phyloP scores from a whole-genome alignment of 2,113 vertebrate species.

The Nothocercus julius region DNA sequence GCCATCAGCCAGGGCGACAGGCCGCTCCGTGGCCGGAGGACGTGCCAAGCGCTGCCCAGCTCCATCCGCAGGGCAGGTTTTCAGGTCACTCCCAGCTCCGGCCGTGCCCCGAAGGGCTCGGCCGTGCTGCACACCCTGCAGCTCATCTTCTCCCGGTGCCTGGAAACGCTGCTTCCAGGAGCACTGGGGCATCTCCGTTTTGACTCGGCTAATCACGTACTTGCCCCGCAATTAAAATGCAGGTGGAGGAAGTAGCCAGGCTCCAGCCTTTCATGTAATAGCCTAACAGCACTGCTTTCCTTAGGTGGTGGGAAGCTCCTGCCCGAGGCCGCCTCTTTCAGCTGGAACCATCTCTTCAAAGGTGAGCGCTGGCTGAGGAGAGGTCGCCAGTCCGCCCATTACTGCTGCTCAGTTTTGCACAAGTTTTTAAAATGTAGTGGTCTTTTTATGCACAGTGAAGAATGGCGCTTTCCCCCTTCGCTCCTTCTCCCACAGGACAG shows the following conservation, averaged over 20 bases:
- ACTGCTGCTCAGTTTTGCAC: background rate
- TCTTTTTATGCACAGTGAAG: background rate
- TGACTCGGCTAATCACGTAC: background rate
- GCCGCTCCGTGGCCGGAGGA: fast-evolving
- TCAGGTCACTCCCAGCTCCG: background rate
- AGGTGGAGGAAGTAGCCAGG: fast-evolving
- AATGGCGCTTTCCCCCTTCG: background rate
- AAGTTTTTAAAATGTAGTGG: background rate
- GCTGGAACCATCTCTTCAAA: background rate
- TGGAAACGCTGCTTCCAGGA: background rate
- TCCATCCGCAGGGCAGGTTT: background rate
- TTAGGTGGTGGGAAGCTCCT: background rate
- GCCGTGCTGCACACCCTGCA: fast-evolving
- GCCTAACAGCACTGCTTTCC: fast-evolving
- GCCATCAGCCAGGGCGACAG: background rate
- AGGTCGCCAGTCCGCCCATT: fast-evolving
- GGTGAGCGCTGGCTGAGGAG: background rate
- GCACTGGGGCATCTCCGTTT: fast-evolving
- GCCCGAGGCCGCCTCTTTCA: background rate
- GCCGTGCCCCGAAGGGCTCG: fast-evolving
- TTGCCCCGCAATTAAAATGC: background rate
- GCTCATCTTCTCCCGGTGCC: background rate
- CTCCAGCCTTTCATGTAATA: background rate
- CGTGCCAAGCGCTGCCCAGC: background rate
- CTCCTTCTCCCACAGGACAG: background rate